phyloP scores from a whole-genome alignment of 2,797 vertebrate species.

The Melanotaenia pygmaea region DNA sequence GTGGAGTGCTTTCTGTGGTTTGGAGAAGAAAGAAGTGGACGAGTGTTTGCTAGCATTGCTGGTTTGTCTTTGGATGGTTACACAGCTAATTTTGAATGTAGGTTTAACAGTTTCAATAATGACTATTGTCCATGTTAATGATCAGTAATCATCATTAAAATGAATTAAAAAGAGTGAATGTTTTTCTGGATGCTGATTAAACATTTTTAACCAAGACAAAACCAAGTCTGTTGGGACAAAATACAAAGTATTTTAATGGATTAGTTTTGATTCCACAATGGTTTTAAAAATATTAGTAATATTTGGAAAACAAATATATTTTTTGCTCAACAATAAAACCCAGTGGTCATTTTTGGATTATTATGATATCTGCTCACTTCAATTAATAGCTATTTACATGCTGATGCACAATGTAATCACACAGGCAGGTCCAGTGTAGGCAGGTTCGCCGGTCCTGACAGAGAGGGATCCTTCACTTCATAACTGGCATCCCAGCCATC shows the following conservation, averaged over 20 bases:
- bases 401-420: background rate
- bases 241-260: no score
- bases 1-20: background rate
- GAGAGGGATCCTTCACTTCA: background rate
- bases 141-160: no score
- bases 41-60: slow-evolving; percentile 1
- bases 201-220: background rate
- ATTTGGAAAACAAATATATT: no score
- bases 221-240: no score
- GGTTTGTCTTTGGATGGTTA: background rate
- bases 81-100: no score
- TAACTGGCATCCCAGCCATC: no score
- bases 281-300: no score
- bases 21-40: slow-evolving; percentile 1
- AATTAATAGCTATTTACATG: background rate
- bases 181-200: background rate
- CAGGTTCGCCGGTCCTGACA: background rate
- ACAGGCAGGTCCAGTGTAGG: background rate
- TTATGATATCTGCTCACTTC: background rate
- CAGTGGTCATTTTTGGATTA: no score
- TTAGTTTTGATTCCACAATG: no score
- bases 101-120: no score
- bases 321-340: no score
- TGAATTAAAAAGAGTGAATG: background rate
- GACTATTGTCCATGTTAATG: no score